A percentile compares a stretch with the other conserved stretches of the same genome.
Conservation (phyloP, 1,140 invertebrate species). For the Drosophila repleta region DNA sequence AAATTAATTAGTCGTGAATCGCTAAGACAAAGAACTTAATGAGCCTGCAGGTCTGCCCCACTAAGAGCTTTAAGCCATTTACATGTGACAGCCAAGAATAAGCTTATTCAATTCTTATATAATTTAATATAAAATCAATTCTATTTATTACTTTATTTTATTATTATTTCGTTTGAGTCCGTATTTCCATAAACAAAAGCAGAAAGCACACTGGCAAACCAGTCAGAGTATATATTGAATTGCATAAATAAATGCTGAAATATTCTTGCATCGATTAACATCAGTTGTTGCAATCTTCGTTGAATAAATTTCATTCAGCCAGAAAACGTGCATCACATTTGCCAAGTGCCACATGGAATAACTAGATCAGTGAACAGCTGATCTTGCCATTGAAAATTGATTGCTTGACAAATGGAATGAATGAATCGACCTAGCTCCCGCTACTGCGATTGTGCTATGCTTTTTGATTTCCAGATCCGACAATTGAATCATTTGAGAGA, state of each 20-base stretch:
- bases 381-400: constrained; percentile 22
- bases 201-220: no score
- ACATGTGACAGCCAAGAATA: no score
- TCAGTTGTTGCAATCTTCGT: not conserved
- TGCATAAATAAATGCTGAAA: not conserved
- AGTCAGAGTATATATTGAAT: not conserved
- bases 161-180: not conserved
- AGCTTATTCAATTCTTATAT: no score
- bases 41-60: no score
- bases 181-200: no score
- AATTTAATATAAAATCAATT: not conserved
- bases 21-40: not conserved
- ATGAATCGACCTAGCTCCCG: not conserved
- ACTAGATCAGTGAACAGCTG: constrained; percentile 7
- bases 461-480: constrained; percentile 14
- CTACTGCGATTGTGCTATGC: not conserved
- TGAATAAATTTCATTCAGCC: not conserved
- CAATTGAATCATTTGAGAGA: constrained; percentile 41
- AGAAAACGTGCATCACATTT: no score
- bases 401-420: constrained; percentile 21
- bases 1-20: not conserved
- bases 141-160: not conserved
- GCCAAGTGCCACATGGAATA: constrained; percentile 2
- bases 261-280: not conserved
- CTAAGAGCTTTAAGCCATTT: no score